These are phyloP conservation scores for Corvus cornix DNA, from an alignment of 2,113 vertebrate genomes.

Conservation along the genomic window DNA sequence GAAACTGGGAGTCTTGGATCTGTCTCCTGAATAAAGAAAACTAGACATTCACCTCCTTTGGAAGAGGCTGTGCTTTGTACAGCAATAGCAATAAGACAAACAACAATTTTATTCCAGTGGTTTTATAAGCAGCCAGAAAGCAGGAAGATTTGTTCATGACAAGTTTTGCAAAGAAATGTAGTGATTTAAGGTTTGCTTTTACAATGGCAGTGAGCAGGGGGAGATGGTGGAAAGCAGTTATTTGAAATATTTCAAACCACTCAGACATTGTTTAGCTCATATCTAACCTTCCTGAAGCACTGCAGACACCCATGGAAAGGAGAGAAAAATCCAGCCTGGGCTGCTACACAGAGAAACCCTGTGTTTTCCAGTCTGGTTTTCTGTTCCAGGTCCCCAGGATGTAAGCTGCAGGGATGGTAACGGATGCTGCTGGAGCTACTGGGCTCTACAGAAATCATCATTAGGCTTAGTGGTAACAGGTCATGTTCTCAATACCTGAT, in stretches of 20 bases:
- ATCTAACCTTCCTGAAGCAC: not conserved
- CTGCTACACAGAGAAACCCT: not conserved
- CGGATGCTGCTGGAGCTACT: not conserved
- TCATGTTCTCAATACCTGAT: not conserved
- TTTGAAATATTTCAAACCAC: not conserved
- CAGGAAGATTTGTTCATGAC: not conserved
- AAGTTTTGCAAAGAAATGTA: not conserved
- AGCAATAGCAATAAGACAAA: not conserved
- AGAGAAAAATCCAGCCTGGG: not conserved
- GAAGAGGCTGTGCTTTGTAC: not conserved
- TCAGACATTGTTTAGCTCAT: not conserved
- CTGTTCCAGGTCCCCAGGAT: not conserved
- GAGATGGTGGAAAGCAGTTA: not conserved
- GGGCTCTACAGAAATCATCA: not conserved
- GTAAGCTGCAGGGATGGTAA: not conserved
- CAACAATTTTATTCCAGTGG: not conserved
- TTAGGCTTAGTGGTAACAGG: not conserved
- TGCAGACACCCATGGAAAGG: not conserved
- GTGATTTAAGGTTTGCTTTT: not conserved
- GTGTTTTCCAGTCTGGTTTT: not conserved
- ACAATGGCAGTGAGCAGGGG: not conserved
- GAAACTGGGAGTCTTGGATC: not conserved
- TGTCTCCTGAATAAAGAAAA: not conserved
- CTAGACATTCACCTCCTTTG: not conserved
- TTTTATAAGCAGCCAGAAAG: not conserved